Percentiles rank a stretch among this genome's conserved stretches.
These are phyloP conservation scores for Plebejus melissa DNA, from an alignment of 2,888 invertebrate genomes.

Conservation along the genomic window DNA sequence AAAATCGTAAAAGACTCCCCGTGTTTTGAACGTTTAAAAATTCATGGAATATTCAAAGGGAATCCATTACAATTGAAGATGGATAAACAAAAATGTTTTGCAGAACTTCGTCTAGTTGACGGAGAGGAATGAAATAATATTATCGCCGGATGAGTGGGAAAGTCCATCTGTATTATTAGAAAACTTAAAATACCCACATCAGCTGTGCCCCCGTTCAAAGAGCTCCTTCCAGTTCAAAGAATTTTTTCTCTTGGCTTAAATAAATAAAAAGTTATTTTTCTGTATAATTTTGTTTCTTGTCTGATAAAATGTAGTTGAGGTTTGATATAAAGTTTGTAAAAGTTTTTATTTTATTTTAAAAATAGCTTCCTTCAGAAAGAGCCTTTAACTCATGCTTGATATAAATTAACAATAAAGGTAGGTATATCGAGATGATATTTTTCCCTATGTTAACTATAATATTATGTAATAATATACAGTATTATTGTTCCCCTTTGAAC, in stretches of 20 bases:
- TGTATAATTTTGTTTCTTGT: background rate
- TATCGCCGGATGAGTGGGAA: slow-evolving; percentile 50
- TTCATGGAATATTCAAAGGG: slow-evolving; percentile 31
- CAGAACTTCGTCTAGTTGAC: slow-evolving; percentile 45
- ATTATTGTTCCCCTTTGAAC: too few relatives aligned
- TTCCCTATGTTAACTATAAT: too few relatives aligned
- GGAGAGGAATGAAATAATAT: slow-evolving; percentile 53
- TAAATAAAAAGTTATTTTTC: slow-evolving; percentile 8
- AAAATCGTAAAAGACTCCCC: slow-evolving; percentile 17
- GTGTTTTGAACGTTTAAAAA: slow-evolving; percentile 24
- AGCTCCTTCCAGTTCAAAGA: slow-evolving; percentile 29
- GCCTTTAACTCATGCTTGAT: background rate
- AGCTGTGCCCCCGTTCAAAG: slow-evolving; percentile 38
- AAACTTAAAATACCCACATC: slow-evolving; percentile 46
- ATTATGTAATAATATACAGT: too few relatives aligned
- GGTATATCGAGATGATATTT: too few relatives aligned
- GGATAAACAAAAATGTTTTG: slow-evolving; percentile 43
- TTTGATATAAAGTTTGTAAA: background rate
- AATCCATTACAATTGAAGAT: slow-evolving; percentile 38
- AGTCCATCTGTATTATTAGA: slow-evolving; percentile 56
- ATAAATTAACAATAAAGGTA: background rate
- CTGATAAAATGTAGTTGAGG: background rate
- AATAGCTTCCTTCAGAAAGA: background rate
- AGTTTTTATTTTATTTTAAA: background rate
- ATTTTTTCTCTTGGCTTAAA: slow-evolving; percentile 26